phyloP scores from a whole-genome alignment of 2,797 vertebrate species.

The Sebastes steindachneri region DNA sequence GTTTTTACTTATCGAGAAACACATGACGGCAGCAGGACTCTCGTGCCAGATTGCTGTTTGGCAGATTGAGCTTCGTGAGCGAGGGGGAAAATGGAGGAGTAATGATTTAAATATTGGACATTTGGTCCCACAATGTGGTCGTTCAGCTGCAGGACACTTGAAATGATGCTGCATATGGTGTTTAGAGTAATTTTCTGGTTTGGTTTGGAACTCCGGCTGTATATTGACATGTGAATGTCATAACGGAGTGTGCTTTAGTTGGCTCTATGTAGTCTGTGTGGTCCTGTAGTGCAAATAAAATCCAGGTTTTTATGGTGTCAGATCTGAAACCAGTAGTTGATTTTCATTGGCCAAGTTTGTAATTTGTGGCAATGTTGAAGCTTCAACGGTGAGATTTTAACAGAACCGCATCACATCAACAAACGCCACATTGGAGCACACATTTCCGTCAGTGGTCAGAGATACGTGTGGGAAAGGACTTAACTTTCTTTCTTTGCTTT shows the following conservation, averaged over 20 bases:
- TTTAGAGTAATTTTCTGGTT: not conserved
- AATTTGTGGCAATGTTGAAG: not conserved
- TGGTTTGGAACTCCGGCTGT: not conserved
- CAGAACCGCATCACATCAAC: not conserved
- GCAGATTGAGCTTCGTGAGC: not conserved
- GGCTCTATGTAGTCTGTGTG: not conserved
- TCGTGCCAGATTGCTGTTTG: not conserved
- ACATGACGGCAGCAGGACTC: not conserved
- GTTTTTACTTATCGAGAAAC: not conserved
- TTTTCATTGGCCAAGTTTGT: not conserved
- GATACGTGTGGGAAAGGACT: not conserved
- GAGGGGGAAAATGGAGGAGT: not conserved
- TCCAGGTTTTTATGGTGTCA: not conserved
- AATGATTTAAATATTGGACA: conserved; percentile 23
- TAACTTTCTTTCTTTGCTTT: not conserved
- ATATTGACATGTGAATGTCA: not conserved
- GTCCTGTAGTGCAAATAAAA: not conserved
- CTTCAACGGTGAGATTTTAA: not conserved
- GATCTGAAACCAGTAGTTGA: not conserved
- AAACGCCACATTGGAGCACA: not conserved
- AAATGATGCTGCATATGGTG: not conserved
- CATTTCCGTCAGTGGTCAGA: not conserved
- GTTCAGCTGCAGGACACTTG: conserved; percentile 2
- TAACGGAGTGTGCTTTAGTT: not conserved
- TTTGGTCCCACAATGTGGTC: not conserved